phyloP scores from a whole-genome alignment of 2,888 invertebrate species.

The Penaeus monodon region DNA sequence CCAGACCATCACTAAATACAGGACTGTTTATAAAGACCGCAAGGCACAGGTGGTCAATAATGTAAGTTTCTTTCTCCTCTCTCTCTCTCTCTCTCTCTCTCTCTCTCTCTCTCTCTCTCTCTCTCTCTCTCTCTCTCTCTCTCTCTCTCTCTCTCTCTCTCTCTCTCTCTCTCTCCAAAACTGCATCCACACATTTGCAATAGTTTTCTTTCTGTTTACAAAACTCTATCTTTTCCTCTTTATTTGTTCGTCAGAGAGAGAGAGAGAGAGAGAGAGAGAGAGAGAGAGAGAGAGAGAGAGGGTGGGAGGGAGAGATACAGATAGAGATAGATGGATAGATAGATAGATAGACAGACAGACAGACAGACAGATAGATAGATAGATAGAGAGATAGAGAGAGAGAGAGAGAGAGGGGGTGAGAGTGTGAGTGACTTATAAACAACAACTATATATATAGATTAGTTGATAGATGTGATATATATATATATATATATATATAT shows the following conservation, averaged over 20 bases:
- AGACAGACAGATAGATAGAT: too few species aligned
- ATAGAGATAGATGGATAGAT: too few species aligned
- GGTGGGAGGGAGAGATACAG: neutral
- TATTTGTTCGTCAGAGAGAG: neutral
- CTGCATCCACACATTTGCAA: too few species aligned
- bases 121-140: too few species aligned
- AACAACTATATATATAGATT: too few species aligned
- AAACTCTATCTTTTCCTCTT: too few species aligned
- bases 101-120: too few species aligned
- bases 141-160: too few species aligned
- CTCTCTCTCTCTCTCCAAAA: too few species aligned
- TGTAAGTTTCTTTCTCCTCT: slow-evolving; percentile 33
- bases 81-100: too few species aligned
- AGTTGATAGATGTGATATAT: neutral
- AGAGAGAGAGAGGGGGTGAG: neutral
- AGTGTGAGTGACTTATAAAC: neutral
- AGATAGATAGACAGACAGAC: neutral
- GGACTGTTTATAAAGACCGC: slow-evolving; percentile 62
- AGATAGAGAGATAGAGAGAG: neutral
- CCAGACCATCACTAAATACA: slow-evolving; percentile 64
- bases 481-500: neutral
- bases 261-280: neutral
- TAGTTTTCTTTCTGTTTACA: too few species aligned
- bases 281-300: neutral
- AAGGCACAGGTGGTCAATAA: slow-evolving; percentile 64